Evolutionary conservation across 2,888 invertebrate genomes (phyloP), one percentile per base, ranked within the genome.

Genomic region (Timandra comae): DNA sequence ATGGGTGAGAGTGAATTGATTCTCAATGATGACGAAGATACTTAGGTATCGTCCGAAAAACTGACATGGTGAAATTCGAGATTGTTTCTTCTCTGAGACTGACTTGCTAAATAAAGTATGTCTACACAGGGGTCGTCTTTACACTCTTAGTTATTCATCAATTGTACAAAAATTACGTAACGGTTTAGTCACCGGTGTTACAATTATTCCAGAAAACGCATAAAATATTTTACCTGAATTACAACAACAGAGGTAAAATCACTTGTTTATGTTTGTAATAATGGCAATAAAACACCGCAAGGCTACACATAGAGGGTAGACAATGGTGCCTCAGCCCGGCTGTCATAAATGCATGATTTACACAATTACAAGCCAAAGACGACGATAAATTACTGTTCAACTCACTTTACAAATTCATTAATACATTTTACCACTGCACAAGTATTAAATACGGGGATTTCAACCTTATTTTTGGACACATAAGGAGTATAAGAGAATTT

Each of bases 341-440:
- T 79, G 85, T 84, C 85, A 84, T 85, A 85, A 85, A 85, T 78
- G 62, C 63, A 78, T 85, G 85, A 85, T 85, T 84, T 85, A 85
- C 79, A 74, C 79, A 74, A 80, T 78, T 74, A 75, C 70, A 68
- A 71, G 65, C 70, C 70, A 75, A 78, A 77, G 76, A 72, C 70
- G 70, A 69, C 71, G 64, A 84, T 82, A 82, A 82, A 82, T 82
- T 79, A 78, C 70, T 64, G 71, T 75, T 73, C 73, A 72, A 67
- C 73, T 68, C 58, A 71, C 71, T 70, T 63, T 63, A 63, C 60
- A 63, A 61, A 58, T 56, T 49, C 38, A 52, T 68, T 50, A 63
- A 29, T 7, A 42, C 7, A 37, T 41, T 43, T 47, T 51, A 37
- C 56, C 38, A 13, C 28, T 25, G 21, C 2, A 5, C 16, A 32